Base-by-base conservation (phyloP, 2,797 vertebrate species). In the Phrynocephalus vlangalii region DNA sequence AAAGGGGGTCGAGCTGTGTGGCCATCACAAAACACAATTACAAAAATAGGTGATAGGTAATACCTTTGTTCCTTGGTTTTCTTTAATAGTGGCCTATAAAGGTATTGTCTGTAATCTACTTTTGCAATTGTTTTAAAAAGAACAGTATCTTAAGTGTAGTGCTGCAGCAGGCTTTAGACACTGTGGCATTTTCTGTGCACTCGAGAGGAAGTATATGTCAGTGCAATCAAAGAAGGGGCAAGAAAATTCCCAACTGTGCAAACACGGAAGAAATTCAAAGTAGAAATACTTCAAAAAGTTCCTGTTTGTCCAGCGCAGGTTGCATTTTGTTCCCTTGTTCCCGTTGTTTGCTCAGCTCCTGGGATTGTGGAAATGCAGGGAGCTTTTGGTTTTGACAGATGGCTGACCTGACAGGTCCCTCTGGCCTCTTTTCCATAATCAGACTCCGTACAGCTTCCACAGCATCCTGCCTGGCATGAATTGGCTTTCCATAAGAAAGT, bases 241-340 rank as follows among this genome's bases (percentile, higher is more conserved):
- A 92, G 90, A 94, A 96, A 95, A 94, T 88, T 95, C 91, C 88
- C 94, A 95, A 95, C 93, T 95, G 92, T 95, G 91, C 92, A 96
- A 94, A 96, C 93, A 94, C 72, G 90, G 93, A 96, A 96, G 94
- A 96, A 97, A 95, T 95, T 95, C 91, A 94, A 89, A 96, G 94
- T 93, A 95, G 91, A 95, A 96, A 94, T 95, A 95, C 91, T 96
- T 96, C 85, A 92, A 90, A 95, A 96, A 95, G 93, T 95, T 96
- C 93, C 92, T 96, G 93, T 96, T 96, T 96, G 92, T 91, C 88
- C 91, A 95, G 79, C 60, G 33, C 87, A 86, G 90, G 93, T 95
- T 96, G 95, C 91, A 95, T 95, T 94, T 94, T 94, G 90, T 93
- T 95, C 90, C 83, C 92, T 94, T 93, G 90, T 95, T 81, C 75